Evolutionary conservation across 2,888 invertebrate genomes (phyloP), one percentile per base, ranked within the genome.

Genomic region (Abscondita cerata): DNA sequence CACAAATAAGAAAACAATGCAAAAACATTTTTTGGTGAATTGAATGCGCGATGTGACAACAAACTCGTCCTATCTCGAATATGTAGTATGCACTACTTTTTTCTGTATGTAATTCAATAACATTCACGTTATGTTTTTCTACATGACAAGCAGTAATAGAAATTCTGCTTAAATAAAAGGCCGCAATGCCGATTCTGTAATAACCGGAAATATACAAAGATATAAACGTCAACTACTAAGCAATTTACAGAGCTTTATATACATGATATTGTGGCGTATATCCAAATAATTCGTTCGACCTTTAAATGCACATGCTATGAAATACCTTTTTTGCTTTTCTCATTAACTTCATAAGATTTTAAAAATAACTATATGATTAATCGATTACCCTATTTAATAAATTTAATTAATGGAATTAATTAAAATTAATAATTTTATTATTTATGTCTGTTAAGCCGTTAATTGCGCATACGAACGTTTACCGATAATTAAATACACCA

Each of bases 161-260:
- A 48, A 54, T 47, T 62, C 59, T 51, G 53, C 62, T 55, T 64
- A 62, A 64, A 66, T 59, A 66, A 66, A 66, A 53, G 60, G 55
- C 66, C 62, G 66, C 66, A 66, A 62, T 66, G 66, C 66, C 59
- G 66, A 59, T 62, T 64, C 62, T 56, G 48, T 66, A 66, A 66
- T 66, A 66, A 62, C 66, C 66, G 66, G 66, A 66, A 66, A 66
- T 64, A 66, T 62, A 64, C 59, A 66, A 66, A 66, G 66, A 66
- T 64, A 66, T 66, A 64, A 66, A 66, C 66, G 64, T 64, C 61
- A 64, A 61, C 64, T 66, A 60, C 60, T 34, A 52, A 56, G 63
- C 66, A 66, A 66, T 66, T 66, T 60, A 61, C 61, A 61, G 52
- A 61, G 61, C 61, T 61, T 61, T 61, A 56, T 56, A 52, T 38